Base-by-base conservation (phyloP, 1,140 invertebrate species). In the Neotoxoptera formosana region DNA sequence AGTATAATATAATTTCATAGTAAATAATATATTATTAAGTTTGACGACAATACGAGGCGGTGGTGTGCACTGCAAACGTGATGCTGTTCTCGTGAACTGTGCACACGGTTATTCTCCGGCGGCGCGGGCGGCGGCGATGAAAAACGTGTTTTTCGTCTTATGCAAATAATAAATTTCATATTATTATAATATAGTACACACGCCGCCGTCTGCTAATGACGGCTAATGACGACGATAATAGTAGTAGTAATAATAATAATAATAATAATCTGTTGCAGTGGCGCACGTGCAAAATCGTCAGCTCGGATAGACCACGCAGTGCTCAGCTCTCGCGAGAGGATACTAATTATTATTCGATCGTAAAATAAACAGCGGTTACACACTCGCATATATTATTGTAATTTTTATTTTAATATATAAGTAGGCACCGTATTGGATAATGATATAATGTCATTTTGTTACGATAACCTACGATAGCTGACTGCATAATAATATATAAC, bases 131-230 rank as follows among this genome's bases (percentile, higher is more conserved):
- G 14, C 3, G 60, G n/a, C 7, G 60, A 76, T 76, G 60, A 76
- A 76, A 76, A 76, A 76, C 60, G 60, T n/a, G 60, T 76, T 76
- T 67, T 76, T 76, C 30, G 60, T 76, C 30, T 76, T 76, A 76
- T 76, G n/a, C 60, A 76, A 76, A 76, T 76, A 76, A 76, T 76
- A 76, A 76, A 76, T n/a, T n/a, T 76, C n/a, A 76, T 76, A 76
- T 41, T 41, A 41, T n/a, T n/a, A n/a, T n/a, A n/a, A n/a, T 34
- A 76, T 76, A 76, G 60, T 76, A 76, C 60, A n/a, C n/a, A n/a
- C n/a, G 60, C 14, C n/a, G 60, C 14, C 60, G 60, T 76, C 60
- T n/a, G 17, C 60, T 76, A 76, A 76, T n/a, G n/a, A 76, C n/a
- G 60, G 14, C 60, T 34, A 76, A 76, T 76, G n/a, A 76, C 60